Base-by-base conservation (phyloP, 35 echinoderm and acorn worm genomes). In the Ophioderma brevispina region DNA sequence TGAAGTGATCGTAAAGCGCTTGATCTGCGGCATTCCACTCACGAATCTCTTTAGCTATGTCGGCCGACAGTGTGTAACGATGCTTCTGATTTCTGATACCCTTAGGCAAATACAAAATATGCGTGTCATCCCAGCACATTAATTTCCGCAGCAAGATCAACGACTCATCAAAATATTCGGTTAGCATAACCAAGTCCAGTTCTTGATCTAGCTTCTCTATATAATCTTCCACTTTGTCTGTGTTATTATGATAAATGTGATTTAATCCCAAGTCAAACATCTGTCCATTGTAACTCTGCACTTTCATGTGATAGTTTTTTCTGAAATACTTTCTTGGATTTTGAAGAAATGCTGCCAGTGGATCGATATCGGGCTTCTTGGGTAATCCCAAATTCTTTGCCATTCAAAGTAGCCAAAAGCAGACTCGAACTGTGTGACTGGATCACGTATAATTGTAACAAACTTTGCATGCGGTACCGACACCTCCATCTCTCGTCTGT, bases 101-200 rank as follows among this genome's bases (percentile, higher is more conserved):
- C 31, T 85, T 82, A 10, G 79, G 41, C 23, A 95, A 55, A 76
- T 98, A 98, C 1, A 98, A 40, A 31, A 98, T 98, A 38, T 98
- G 86, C 75, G 92, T 82, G 39, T 86, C 90, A 25, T 90, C 84
- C 96, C 93, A 98, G 63, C 96, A 98, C 31, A 98, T 50, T 43
- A 94, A 39, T 86, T 90, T 81, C 2, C 81, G 87, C 30, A 98
- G 56, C 14, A 98, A 43, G 36, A 98, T 80, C 14, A 98, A 43
- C 0, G 96, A 94, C 37, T 98, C 96, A 49, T 95, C 96, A 41
- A 94, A 90, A 39, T 98, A 95, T 84, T 98, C 96, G 0, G 70
- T 86, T 31, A 98, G 89, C 87, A 98, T 55, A 34, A 98, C 84
- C 28, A 98, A 77, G 87, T 98, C 93, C 76, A 98, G 90, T 39